Base-by-base conservation (phyloP, 2,888 invertebrate species). In the Unio pictorum region DNA sequence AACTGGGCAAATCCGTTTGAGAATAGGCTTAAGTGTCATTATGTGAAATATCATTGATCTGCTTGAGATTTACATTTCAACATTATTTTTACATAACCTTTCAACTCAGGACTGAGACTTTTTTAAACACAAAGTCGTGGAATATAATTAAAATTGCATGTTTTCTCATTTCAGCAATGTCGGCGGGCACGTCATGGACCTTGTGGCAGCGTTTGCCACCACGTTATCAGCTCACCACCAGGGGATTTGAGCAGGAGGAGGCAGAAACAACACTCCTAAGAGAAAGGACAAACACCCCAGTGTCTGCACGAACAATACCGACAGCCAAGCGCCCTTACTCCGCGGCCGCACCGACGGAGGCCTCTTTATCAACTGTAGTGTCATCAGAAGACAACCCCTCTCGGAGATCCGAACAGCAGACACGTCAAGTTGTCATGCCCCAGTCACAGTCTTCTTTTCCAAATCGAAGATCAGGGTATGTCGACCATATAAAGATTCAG, bases 151-250 rank as follows among this genome's bases (percentile, higher is more conserved):
- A 45, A 45, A 45, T 15, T 3, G 11, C 45, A 2, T 68, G 23
- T 60, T 58, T 56, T 64, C 23, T 60, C 20, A 26, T 74, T 78
- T 45, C 70, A 78, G 80, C 70, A 3, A 81, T 81, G 82, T 71
- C 81, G 8, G 58, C 78, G 18, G 70, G 72, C 23, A 79, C 78
- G 20, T 80, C 81, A 15, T 84, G 84, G 84, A 78, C 82, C 1
- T 70, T 84, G 28, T 84, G 84, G 84, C 83, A 83, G 66, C 75
- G 81, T 7, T 69, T 84, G 71, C 84, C 84, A 23, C 81, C 82
- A 3, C 72, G 84, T 18, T 84, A 83, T 68, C 84, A 84, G 68
- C 73, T 84, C 55, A 82, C 83, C 17, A 71, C 81, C 18, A 69
- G 77, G 23, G 72, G 72, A 23, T 61, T 69, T 28, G 74, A 69